These are phyloP conservation scores for Acleris literana DNA, from an alignment of 2,888 invertebrate species.

Conservation along the genomic window DNA sequence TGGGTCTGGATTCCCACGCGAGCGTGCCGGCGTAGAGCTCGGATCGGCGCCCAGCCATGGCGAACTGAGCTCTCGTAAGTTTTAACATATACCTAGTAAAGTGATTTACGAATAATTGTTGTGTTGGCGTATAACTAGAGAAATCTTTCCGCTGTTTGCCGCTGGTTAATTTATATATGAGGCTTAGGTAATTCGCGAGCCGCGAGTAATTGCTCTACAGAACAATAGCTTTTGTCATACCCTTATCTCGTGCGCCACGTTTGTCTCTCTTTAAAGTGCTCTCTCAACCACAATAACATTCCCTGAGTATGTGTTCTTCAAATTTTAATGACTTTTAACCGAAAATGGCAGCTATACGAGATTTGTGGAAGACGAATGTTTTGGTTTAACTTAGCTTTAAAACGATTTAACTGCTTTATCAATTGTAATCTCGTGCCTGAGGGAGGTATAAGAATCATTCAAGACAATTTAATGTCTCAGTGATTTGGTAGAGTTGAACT, in stretches of 20 bases:
- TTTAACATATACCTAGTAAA: conserved; percentile 81
- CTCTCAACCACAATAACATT: conserved; percentile 69
- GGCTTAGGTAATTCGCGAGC: conserved; percentile 83
- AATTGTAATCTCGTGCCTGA: conserved; percentile 2
- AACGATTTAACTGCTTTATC: conserved; percentile 15
- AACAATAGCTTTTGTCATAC: conserved; percentile 84
- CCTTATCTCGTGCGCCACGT: conserved; percentile 77
- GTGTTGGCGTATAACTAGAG: conserved; percentile 83
- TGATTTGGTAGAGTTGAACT: neutral
- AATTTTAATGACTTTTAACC: conserved; percentile 36
- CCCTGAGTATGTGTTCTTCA: conserved; percentile 53
- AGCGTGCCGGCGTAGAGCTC: conserved; percentile 56
- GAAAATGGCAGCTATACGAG: conserved; percentile 32
- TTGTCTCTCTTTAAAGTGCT: conserved; percentile 71
- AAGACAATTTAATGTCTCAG: neutral
- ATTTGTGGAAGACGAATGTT: conserved; percentile 16
- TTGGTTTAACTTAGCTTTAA: conserved; percentile 14
- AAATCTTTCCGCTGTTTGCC: conserved; percentile 84
- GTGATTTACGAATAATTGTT: conserved; percentile 85
- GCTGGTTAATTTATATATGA: conserved; percentile 83
- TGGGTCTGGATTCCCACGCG: conserved; percentile 66
- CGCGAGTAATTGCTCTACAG: conserved; percentile 81
- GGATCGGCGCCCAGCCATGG: conserved; percentile 63
- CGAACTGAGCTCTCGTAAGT: conserved; percentile 73
- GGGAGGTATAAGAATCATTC: neutral